Base-by-base conservation (phyloP, 2,113 vertebrate species). In the Mus musculus region DNA sequence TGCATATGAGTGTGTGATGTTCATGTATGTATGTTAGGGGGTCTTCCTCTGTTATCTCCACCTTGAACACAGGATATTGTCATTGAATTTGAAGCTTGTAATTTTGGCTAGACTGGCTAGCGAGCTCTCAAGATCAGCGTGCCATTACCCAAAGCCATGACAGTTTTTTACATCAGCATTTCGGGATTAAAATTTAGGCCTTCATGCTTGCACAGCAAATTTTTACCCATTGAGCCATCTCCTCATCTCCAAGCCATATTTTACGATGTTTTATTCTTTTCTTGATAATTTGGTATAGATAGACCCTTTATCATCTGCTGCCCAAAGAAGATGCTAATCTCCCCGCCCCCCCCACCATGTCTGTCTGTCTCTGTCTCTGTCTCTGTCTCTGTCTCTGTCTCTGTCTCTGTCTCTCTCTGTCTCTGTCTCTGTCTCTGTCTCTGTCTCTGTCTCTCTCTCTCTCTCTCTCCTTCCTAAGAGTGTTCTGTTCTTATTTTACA, bases 301-400 rank as follows among this genome's bases (percentile, higher is more conserved):
- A 89, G 65, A 67, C 92, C 73, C 26, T 71, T 92, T 90, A 88
- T 93, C 39, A 69, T 54, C 67, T 81, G 49, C 20, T 61, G 26
- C 26, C 26, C 59, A 87, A 52, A 39, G 4, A 81, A 56, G 36
- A 65, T 67, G 63, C 26, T 67, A 67, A 10, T 65, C 63, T 63
- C 22, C 19, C 1, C 42, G 42, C 22, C 9, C 24, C 8, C 24
- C 59, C 8, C 1, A 63, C 24, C 2, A 6, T 63, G 22, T 63
- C 14, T 63, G 61, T 63, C 1, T 63, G 2, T 63, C 1, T 63
- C 6, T 63, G 7, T 63, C 20, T 28, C 26, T 52, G 26, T 28
- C 33, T 54, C 3, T 56, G 1, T 36, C 5, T 52, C 4, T n/a
- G 14, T 67, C 14, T 46, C 14, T 85, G 7, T 30, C 3, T 85